phyloP scores from a whole-genome alignment of 92 coral and sea anemone species.

The Porites evermanni region DNA sequence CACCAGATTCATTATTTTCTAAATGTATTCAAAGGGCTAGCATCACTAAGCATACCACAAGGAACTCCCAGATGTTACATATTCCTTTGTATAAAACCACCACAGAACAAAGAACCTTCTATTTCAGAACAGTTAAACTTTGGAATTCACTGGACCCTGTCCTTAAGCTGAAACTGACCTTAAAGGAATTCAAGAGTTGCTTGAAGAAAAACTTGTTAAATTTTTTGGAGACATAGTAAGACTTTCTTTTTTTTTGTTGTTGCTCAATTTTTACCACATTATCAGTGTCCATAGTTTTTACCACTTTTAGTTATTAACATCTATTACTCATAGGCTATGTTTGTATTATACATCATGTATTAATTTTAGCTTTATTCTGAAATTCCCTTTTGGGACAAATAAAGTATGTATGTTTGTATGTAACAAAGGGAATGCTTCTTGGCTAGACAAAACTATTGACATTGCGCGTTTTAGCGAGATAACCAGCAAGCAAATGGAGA shows the following conservation, averaged over 20 bases:
- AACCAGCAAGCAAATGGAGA: not conserved
- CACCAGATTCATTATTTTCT: constrained; percentile 40
- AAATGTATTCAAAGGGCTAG: constrained; percentile 40
- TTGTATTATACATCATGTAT: too few species aligned
- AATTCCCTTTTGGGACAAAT: too few species aligned
- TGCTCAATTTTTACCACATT: too few species aligned
- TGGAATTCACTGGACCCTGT: constrained; percentile 35
- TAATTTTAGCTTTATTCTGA: too few species aligned
- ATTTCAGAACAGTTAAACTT: constrained; percentile 47
- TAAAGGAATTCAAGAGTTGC: not conserved
- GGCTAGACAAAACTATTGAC: constrained; percentile 19
- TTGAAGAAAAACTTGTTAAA: not conserved
- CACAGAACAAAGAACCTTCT: constrained; percentile 54
- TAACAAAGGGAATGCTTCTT: not conserved
- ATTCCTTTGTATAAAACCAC: constrained; percentile 56
- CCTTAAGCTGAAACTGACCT: constrained; percentile 11
- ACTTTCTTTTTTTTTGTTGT: too few species aligned
- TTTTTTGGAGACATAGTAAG: too few species aligned
- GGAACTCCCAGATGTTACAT: constrained; percentile 51
- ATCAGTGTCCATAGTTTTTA: too few species aligned
- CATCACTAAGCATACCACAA: constrained; percentile 27
- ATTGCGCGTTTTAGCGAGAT: constrained; percentile 9
- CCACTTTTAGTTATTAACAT: too few species aligned
- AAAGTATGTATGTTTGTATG: too few species aligned
- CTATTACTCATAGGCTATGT: too few species aligned